Percentiles rank a stretch among this genome's conserved stretches.
These are phyloP conservation scores for Erethizon dorsatum DNA, from an alignment of 2,797 vertebrate species.

Conservation along the genomic window DNA sequence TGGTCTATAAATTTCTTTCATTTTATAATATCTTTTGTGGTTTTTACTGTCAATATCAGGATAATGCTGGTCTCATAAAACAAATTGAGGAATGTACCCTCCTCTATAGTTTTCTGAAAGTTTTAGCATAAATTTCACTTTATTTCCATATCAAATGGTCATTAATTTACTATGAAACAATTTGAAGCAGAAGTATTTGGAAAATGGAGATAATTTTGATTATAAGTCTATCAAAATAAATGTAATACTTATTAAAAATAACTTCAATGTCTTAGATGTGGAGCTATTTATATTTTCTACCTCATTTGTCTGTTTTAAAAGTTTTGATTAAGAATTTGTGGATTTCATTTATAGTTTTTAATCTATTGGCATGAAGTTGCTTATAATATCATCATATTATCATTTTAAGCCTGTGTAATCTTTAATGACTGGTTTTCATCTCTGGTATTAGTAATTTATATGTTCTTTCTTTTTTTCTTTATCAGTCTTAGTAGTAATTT, in stretches of 20 bases:
- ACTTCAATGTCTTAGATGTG: background rate
- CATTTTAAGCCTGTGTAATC: background rate
- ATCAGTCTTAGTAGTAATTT: background rate
- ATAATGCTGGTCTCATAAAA: background rate
- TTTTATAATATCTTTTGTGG: background rate
- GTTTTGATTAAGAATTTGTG: background rate
- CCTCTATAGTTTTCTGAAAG: background rate
- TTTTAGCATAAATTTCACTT: background rate
- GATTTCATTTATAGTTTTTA: background rate
- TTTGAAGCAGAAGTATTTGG: background rate
- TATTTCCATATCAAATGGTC: background rate
- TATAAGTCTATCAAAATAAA: background rate
- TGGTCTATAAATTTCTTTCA: background rate
- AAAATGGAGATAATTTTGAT: background rate
- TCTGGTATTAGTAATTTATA: background rate
- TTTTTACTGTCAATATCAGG: background rate
- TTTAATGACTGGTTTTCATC: background rate
- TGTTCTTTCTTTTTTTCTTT: background rate
- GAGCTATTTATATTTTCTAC: background rate
- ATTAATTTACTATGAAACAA: background rate
- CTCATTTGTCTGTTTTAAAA: background rate
- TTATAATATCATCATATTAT: background rate
- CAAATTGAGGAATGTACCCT: background rate
- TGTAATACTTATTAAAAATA: background rate
- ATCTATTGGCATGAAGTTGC: background rate